Percentiles rank a stretch among this genome's conserved stretches.
These are phyloP conservation scores for Phallusia fumigata DNA, from an alignment of 23 tunicate genomes.

Conservation along the genomic window DNA sequence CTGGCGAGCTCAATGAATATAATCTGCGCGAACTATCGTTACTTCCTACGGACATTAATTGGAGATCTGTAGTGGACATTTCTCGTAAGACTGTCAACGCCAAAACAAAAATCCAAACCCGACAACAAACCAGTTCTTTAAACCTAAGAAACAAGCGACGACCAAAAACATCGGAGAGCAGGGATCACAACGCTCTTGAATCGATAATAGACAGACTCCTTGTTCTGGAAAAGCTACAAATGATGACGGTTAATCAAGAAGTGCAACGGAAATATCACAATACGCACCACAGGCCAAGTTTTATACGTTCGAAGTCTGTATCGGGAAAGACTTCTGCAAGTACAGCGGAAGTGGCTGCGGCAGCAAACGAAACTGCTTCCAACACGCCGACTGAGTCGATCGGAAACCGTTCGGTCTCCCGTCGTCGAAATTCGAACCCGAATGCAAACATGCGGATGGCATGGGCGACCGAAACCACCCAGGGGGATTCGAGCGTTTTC, in stretches of 20 bases:
- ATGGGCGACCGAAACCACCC: constrained; percentile 42
- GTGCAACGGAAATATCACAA: constrained; percentile 16
- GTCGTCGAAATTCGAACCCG: constrained; percentile 38
- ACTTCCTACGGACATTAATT: constrained; percentile 39
- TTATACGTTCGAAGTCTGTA: background rate
- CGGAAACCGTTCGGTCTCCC: constrained; percentile 10
- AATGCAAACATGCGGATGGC: constrained; percentile 30
- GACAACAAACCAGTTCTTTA: background rate
- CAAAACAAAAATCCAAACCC: background rate
- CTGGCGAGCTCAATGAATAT: constrained; percentile 28
- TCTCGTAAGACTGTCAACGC: background rate
- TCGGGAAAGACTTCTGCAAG: constrained; percentile 7
- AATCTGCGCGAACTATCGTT: constrained; percentile 31
- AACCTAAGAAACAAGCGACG: background rate
- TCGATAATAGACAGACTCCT: constrained; percentile 34
- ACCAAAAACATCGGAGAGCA: background rate
- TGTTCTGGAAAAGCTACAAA: constrained; percentile 30
- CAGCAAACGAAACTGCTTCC: background rate
- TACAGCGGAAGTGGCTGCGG: background rate
- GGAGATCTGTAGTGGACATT: constrained; percentile 22
- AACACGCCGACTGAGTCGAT: background rate
- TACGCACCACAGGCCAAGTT: constrained; percentile 22
- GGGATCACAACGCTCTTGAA: constrained; percentile 18
- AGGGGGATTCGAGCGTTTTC: constrained; percentile 30
- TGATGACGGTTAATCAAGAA: constrained; percentile 21